These are phyloP conservation scores for Haliaeetus leucogaster DNA, from an alignment of 2,113 vertebrate genomes.

Conservation along the genomic window DNA sequence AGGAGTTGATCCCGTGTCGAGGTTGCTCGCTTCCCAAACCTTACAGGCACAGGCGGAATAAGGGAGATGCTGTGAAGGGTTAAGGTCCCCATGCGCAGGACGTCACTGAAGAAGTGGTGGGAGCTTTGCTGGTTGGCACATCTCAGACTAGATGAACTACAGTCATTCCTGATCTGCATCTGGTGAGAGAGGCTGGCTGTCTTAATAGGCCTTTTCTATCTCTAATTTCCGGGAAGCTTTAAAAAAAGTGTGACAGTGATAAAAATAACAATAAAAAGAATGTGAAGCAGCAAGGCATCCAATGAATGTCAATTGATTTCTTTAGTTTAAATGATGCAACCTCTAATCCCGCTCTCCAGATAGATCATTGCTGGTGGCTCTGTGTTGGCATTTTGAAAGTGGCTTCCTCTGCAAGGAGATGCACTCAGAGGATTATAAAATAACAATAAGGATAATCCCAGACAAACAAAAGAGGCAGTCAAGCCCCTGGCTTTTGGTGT, in stretches of 20 bases:
- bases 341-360: background rate
- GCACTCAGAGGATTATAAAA: background rate
- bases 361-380: background rate
- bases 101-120: background rate
- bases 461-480: background rate
- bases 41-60: background rate
- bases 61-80: background rate
- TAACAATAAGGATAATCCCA: background rate
- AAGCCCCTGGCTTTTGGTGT: background rate
- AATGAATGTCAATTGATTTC: background rate
- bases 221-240: background rate
- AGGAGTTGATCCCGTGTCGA: fast-evolving
- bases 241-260: background rate
- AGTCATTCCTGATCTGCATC: background rate
- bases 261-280: background rate
- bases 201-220: background rate
- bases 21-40: background rate
- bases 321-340: background rate
- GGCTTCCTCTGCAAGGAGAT: background rate
- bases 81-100: background rate
- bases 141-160: background rate
- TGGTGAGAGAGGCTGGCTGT: background rate
- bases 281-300: background rate
- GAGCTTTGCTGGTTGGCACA: background rate
- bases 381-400: background rate